Percentiles rank a stretch among this genome's conserved stretches.
Evolutionary conservation across 2,113 vertebrate species (phyloP).

Genomic region (Pampusana beccarii): DNA sequence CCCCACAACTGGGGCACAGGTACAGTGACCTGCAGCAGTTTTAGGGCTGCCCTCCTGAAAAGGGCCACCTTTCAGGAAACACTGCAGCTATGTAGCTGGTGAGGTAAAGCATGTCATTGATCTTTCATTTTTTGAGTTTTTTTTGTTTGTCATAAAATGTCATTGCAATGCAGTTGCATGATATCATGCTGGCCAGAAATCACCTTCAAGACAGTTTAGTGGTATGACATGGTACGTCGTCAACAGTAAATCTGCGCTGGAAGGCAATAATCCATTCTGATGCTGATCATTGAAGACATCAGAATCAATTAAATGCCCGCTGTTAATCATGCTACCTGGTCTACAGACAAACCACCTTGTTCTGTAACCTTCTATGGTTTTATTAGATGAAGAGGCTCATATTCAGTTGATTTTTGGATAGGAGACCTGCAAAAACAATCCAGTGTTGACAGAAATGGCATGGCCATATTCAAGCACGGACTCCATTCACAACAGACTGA

Average conservation of each 20-base stretch:
- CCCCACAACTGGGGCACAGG: not conserved
- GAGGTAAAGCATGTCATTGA: not conserved
- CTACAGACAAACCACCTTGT: slow-evolving; percentile 4
- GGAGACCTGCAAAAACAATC: not conserved
- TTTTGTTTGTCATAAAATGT: not conserved
- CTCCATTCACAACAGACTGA: not conserved
- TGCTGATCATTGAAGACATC: slow-evolving; percentile 22
- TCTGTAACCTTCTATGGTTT: slow-evolving; percentile 21
- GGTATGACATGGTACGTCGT: not conserved
- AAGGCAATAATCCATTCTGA: not conserved
- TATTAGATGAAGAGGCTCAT: not conserved
- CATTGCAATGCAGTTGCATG: not conserved
- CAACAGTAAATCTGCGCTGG: slow-evolving; percentile 39
- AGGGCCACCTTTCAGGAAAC: not conserved
- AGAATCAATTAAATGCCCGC: slow-evolving; percentile 27
- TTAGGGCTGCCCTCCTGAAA: not conserved
- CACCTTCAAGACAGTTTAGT: slow-evolving; percentile 45
- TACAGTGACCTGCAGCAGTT: not conserved
- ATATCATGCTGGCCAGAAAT: slow-evolving; percentile 32
- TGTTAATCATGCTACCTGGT: slow-evolving; percentile 36
- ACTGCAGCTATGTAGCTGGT: not conserved
- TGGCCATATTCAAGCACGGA: not conserved
- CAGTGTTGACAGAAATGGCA: not conserved
- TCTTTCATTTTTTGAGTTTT: not conserved
- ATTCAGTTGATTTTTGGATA: not conserved